Base-by-base conservation (phyloP, 2,888 invertebrate genomes). In the Acheta domesticus region DNA sequence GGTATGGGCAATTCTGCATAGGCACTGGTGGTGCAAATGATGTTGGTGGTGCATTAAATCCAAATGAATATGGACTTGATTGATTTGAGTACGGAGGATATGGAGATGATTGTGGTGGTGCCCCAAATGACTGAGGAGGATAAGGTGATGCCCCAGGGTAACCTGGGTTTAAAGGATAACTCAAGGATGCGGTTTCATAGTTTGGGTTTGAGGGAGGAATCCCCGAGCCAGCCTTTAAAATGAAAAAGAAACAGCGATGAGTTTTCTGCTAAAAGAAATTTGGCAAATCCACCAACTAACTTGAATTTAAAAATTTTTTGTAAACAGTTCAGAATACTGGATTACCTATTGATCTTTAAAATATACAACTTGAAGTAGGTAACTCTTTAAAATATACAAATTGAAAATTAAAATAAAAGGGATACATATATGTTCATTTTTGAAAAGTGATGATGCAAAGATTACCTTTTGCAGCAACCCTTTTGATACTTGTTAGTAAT, bases 211-310 rank as follows among this genome's bases (percentile, higher is more conserved):
- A 20, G n/a, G 78, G 79, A 77, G 82, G 82, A 74, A 78, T 77
- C 21, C 82, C 82, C 62, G 81, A 77, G 78, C 74, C 81, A 80
- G 77, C 80, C 82, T 81, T 82, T 62, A 81, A 82, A 81, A 79
- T 76, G 79, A 76, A 78, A 79, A 77, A 73, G 74, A 79, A 74
- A 81, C 14, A 62, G n/a, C 62, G 14, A 19, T 62, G 62, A 36
- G 36, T 36, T 36, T 8, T 36, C 36, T 8, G 36, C 36, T 36
- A 36, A 36, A 36, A 36, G 36, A 36, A 36, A 36, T 36, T 36
- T 36, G 36, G 36, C 36, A 36, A 36, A 36, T 36, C 36, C 36
- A 36, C 36, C 36, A 36, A 36, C 36, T 36, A 36, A 36, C 5
- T 36, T 36, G 36, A 36, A 36, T 8, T 36, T 36, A 36, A 36